These are phyloP conservation scores for Andrena camellia DNA, from an alignment of 2,888 invertebrate species.

Conservation along the genomic window DNA sequence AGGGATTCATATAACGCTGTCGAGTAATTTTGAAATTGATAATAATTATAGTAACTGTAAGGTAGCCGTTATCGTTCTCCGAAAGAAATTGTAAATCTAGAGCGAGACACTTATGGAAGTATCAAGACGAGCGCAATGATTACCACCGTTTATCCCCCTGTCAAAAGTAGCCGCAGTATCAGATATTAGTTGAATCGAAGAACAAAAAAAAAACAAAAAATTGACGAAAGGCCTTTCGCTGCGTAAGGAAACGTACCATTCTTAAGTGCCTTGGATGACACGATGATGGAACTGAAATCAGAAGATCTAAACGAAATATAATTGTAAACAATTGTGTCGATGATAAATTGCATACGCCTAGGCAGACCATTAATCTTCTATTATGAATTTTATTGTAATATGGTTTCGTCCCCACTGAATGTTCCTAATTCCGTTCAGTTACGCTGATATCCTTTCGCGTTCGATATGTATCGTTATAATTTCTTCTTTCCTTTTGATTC, in stretches of 20 bases:
- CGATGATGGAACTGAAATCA: slow-evolving; percentile 62
- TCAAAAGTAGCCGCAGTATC: slow-evolving; percentile 34
- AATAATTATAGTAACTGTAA: slow-evolving; percentile 60
- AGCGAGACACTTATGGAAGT: slow-evolving; percentile 15
- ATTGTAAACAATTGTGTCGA: not conserved
- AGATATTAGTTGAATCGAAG: slow-evolving; percentile 30
- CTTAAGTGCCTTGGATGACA: slow-evolving; percentile 73
- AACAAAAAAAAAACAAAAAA: too few species aligned
- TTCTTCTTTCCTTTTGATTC: not conserved
- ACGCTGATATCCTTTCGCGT: not conserved
- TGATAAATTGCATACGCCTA: too few species aligned
- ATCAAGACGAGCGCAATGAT: slow-evolving; percentile 23
- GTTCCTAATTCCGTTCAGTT: not conserved
- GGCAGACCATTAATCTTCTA: too few species aligned
- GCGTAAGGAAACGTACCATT: slow-evolving; percentile 55
- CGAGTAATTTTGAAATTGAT: slow-evolving; percentile 51
- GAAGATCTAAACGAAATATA: slow-evolving; percentile 8
- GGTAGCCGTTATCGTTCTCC: slow-evolving; percentile 44
- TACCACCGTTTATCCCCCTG: slow-evolving; percentile 40
- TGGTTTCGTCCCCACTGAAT: not conserved
- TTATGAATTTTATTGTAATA: too few species aligned
- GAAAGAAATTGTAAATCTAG: slow-evolving; percentile 34
- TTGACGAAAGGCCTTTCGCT: slow-evolving; percentile 55
- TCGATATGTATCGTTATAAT: not conserved
- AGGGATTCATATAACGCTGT: slow-evolving; percentile 56